phyloP scores from a whole-genome alignment of 2,888 invertebrate species.

The Hetaerina titia region DNA sequence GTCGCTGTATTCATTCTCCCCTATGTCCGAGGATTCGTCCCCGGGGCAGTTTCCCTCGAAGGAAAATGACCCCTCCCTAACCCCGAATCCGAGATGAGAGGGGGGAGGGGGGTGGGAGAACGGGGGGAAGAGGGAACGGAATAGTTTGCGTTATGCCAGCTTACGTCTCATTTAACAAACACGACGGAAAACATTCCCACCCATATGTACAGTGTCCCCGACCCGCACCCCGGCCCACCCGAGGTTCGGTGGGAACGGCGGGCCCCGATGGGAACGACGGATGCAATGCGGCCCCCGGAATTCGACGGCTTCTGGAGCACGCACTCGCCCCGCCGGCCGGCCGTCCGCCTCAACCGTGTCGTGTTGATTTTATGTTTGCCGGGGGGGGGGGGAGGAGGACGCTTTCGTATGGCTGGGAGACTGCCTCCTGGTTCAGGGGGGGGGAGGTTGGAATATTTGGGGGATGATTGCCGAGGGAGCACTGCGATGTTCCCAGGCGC shows the following conservation, averaged over 20 bases:
- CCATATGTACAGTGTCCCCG: neutral
- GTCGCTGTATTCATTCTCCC: neutral
- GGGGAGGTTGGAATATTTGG: neutral
- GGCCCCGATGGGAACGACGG: neutral
- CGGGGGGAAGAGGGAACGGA: neutral
- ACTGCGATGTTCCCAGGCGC: neutral
- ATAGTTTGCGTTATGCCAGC: slow-evolving; percentile 41
- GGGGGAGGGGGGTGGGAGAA: neutral
- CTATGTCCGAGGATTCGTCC: neutral
- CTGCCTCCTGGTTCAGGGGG: no score
- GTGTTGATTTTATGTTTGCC: neutral
- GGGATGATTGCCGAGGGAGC: neutral
- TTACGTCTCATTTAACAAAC: slow-evolving; percentile 50
- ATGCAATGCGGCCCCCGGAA: neutral
- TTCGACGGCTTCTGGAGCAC: no score
- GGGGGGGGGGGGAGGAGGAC: neutral
- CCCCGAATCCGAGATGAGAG: neutral
- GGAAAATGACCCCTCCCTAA: neutral
- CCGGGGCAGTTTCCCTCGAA: neutral
- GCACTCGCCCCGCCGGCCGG: no score
- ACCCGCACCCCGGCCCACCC: neutral
- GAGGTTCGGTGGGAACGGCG: neutral
- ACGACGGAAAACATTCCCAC: slow-evolving; percentile 47
- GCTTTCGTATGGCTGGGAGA: neutral
- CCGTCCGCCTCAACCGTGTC: neutral